Evolutionary conservation across 2,113 vertebrate species (phyloP), one percentile per base, ranked within the genome.

Genomic region (Aix galericulata): DNA sequence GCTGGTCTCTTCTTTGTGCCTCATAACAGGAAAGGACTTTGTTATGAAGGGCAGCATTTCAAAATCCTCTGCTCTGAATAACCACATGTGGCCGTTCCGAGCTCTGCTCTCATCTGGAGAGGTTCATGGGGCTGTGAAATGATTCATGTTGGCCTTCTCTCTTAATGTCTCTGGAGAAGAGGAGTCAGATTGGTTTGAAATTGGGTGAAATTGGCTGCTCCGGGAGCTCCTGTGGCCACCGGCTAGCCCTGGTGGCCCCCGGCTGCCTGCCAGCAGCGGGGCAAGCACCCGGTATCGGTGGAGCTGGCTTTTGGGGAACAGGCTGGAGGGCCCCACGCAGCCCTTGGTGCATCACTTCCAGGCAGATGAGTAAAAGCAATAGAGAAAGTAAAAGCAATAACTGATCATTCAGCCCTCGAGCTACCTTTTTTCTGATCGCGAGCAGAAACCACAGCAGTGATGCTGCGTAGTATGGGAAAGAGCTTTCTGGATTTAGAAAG

Each of bases 131-230:
- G 46, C 58, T 78, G 38, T 80, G 9, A 18, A 71, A 8, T 81
- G 38, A 75, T 78, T 63, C 0, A 2, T 18, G 15, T 67, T 42
- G 42, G 15, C 62, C 46, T 63, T 77, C 78, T 38, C 80, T 72
- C 32, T 52, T 74, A 83, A 50, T 0, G 1, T 26, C 4, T 7
- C 59, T 1, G 7, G 46, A 48, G 11, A 23, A 91, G 68, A 88
- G 17, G n/a, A 91, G 76, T 17, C 22, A 46, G n/a, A 48, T 72
- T 0, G 0, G 13, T 68, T 80, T 0, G 3, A 75, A 56, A 60
- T 75, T 6, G 12, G 62, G 18, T 73, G 74, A 60, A 79, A 36
- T 0, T 74, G 80, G n/a, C 52, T 9, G 53, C 50, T 50, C 6
- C n/a, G 56, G 50, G 63, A 56, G 60, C 48, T 82, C 56, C 60